These are phyloP conservation scores for Hydractinia echinata DNA, from an alignment of 30 jellyfish, hydroid and myxozoan genomes.

Conservation along the genomic window DNA sequence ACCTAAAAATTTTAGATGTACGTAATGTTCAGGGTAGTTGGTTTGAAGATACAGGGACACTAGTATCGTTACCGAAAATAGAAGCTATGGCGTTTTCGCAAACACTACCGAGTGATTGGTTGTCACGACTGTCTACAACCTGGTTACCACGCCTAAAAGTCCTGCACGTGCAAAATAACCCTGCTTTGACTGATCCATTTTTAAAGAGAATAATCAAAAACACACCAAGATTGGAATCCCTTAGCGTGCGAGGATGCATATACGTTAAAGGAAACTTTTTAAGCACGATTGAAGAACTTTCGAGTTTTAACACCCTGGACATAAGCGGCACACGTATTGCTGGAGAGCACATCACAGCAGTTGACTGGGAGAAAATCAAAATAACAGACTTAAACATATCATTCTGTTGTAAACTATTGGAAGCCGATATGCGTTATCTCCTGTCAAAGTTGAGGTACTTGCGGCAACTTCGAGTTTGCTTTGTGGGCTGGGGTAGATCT, in stretches of 20 bases:
- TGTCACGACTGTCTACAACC: background rate
- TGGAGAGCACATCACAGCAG: background rate
- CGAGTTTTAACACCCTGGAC: background rate
- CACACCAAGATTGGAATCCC: conserved; percentile 17
- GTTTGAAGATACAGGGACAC: conserved; percentile 5
- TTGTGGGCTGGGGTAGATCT: conserved; percentile 33
- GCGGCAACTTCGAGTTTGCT: background rate
- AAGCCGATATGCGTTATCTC: background rate
- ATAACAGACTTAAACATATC: conserved; percentile 9
- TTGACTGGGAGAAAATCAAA: conserved; percentile 9
- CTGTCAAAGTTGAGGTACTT: background rate
- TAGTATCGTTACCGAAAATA: background rate
- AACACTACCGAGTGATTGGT: conserved; percentile 21
- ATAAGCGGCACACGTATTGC: conserved; percentile 19
- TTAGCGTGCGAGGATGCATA: conserved; percentile 31
- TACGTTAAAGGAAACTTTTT: background rate
- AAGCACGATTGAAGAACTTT: background rate
- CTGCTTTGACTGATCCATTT: conserved; percentile 7
- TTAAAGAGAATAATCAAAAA: background rate
- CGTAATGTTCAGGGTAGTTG: conserved; percentile 24
- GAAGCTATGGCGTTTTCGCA: conserved; percentile 33
- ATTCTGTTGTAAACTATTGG: conserved; percentile 17
- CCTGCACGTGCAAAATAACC: conserved; percentile 22
- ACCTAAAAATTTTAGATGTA: conserved; percentile 25
- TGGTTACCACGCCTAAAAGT: conserved; percentile 22